Percentiles rank a stretch among this genome's conserved stretches.
Evolutionary conservation across 2,888 invertebrate species (phyloP).

Genomic region (Sinodicranocentrus sp.): DNA sequence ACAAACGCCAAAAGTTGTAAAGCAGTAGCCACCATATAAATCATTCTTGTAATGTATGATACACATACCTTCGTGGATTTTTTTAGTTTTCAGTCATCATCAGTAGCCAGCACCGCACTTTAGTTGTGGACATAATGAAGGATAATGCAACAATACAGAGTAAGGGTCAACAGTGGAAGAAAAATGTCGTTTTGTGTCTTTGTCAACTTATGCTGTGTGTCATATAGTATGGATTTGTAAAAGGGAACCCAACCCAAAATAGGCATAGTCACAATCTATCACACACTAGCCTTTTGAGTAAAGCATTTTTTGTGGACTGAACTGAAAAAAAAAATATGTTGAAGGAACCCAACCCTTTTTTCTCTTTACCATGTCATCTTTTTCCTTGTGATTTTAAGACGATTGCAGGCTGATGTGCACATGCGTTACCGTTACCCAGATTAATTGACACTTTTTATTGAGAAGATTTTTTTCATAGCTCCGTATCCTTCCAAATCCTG

Average conservation of each 20-base stretch:
- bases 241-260: conserved; percentile 25
- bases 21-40: no score
- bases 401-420: no score
- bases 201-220: conserved; percentile 14
- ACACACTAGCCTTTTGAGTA: background rate
- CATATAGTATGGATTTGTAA: background rate
- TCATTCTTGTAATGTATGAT: no score
- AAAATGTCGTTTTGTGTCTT: background rate
- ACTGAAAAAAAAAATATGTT: background rate
- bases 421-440: no score
- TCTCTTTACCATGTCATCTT: background rate
- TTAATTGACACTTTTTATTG: conserved; percentile 4
- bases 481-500: background rate
- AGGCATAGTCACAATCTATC: background rate
- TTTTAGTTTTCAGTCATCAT: background rate
- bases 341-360: background rate
- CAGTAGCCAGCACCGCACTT: background rate
- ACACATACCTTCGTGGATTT: no score
- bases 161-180: background rate
- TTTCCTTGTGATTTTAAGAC: conserved; percentile 7
- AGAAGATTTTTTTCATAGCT: background rate
- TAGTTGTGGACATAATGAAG: background rate
- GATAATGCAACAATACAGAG: background rate
- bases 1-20: background rate
- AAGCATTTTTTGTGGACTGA: background rate